These are phyloP conservation scores for Drosophila orosa DNA, from an alignment of 1,140 invertebrate genomes.

Conservation along the genomic window DNA sequence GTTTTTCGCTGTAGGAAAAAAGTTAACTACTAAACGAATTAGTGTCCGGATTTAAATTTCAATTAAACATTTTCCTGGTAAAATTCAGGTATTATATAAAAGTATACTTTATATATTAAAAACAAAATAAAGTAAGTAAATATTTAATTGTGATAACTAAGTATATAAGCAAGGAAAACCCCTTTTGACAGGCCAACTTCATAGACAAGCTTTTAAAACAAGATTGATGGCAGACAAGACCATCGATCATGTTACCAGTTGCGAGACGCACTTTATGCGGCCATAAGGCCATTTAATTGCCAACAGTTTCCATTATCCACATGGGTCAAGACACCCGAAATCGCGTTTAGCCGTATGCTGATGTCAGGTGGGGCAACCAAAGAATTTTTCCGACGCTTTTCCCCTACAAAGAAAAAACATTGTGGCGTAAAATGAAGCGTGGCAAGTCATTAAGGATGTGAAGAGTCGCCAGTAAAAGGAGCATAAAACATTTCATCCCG, in stretches of 20 bases:
- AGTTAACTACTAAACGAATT: neutral
- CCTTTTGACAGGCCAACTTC: conserved; percentile 1
- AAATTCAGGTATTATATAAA: neutral
- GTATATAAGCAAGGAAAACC: neutral
- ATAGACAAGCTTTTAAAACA: neutral
- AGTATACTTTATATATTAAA: neutral
- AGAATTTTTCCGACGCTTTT: conserved; percentile 18
- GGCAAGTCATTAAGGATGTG: conserved; percentile 63
- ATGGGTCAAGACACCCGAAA: conserved; percentile 21
- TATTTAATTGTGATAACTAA: neutral
- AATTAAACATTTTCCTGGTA: neutral
- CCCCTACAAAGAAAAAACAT: conserved; percentile 13
- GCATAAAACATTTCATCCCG: conserved; percentile 70
- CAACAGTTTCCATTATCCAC: conserved; percentile 29
- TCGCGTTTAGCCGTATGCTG: conserved; percentile 17
- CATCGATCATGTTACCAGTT: conserved; percentile 39
- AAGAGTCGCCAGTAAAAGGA: conserved; percentile 57
- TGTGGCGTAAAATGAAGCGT: conserved; percentile 55
- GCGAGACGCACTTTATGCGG: conserved; percentile 25
- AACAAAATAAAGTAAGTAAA: neutral
- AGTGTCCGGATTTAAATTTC: neutral
- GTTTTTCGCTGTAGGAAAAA: neutral
- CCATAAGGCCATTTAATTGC: conserved; percentile 43
- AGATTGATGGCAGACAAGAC: conserved; percentile 16
- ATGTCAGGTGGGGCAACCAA: conserved; percentile 25